Conservation (phyloP, 1,140 invertebrate genomes). For the Calosoma granatense region DNA sequence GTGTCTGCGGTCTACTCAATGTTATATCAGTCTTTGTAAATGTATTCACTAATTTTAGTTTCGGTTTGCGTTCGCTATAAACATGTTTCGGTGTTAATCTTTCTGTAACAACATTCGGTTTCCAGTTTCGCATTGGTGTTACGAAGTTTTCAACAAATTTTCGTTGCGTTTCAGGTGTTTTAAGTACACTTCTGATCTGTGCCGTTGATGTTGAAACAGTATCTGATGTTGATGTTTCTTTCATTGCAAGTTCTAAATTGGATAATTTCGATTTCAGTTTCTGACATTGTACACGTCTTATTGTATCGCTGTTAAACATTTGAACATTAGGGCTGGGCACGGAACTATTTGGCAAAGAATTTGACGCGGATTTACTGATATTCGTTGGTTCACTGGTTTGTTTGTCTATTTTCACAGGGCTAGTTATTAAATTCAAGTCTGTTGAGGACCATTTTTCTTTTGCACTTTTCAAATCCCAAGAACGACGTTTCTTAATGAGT, state of each 20-base stretch:
- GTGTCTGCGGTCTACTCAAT: background rate
- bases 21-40: background rate
- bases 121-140: background rate
- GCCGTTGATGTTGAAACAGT: background rate
- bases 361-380: no score
- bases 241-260: background rate
- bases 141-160: background rate
- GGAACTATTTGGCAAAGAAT: background rate
- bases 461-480: background rate
- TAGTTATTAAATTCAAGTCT: background rate
- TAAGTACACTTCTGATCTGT: background rate
- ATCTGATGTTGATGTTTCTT: background rate
- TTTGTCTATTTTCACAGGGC: no score
- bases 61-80: background rate
- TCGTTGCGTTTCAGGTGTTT: background rate
- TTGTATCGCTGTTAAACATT: conserved; percentile 1
- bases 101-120: background rate
- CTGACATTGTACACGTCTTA: no score
- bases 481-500: background rate
- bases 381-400: no score
- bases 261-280: background rate
- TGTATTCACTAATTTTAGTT: background rate
- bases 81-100: background rate
- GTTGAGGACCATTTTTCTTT: conserved; percentile 1
- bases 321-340: background rate